Evolutionary conservation across 1,140 invertebrate genomes (phyloP).

Genomic region (Myzus persicae): DNA sequence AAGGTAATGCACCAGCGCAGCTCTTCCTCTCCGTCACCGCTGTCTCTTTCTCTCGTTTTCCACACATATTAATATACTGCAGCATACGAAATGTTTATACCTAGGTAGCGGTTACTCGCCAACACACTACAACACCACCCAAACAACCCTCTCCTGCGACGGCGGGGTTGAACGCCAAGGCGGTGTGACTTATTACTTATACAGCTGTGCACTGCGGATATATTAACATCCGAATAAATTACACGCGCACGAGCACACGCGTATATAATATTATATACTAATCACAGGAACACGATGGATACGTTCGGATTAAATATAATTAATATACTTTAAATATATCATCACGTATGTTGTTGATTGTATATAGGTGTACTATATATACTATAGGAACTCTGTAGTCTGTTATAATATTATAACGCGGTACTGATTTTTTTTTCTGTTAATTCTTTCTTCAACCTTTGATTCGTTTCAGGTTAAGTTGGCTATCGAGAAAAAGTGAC

Average conservation of each 20-base stretch:
- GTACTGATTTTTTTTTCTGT: too few relatives aligned
- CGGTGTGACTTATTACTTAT: not conserved
- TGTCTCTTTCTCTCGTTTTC: not conserved
- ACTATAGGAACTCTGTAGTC: not conserved
- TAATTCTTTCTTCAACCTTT: not conserved
- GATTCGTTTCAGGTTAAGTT: not conserved
- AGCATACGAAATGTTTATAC: not conserved
- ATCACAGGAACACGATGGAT: not conserved
- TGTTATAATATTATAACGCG: not conserved
- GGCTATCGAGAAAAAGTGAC: not conserved
- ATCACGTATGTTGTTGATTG: too few relatives aligned
- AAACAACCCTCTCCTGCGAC: not conserved
- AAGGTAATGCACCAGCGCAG: conserved; percentile 2
- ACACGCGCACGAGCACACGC: not conserved
- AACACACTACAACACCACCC: not conserved
- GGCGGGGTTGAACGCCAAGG: not conserved
- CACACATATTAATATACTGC: not conserved
- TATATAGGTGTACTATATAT: not conserved
- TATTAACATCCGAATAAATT: conserved; percentile 1
- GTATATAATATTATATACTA: not conserved
- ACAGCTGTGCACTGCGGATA: not conserved
- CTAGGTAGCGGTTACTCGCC: not conserved
- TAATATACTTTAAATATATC: not conserved
- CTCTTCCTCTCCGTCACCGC: not conserved
- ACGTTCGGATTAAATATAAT: not conserved